A percentile compares a stretch with the other conserved stretches of the same genome.
Evolutionary conservation across 64 coral and sea anemone genomes (phyloP).

Genomic region (Platygyra sinensis): DNA sequence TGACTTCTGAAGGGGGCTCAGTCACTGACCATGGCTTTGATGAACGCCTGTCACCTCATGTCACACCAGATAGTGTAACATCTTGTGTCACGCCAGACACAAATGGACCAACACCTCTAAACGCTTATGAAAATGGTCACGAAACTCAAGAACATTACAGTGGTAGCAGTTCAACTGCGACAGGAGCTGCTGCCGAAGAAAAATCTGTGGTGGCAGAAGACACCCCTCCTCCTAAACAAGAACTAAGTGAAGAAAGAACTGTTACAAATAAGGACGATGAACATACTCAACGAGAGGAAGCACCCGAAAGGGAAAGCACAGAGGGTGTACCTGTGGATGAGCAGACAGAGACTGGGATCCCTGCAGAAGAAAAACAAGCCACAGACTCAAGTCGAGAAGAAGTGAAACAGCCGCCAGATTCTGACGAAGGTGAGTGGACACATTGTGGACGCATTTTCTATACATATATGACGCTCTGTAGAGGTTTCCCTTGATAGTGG

Average conservation of each 20-base stretch:
- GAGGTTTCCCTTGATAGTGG: neutral
- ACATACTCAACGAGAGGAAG: neutral
- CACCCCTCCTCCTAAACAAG: neutral
- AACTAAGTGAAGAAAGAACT: slow-evolving; percentile 1
- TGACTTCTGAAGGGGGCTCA: slow-evolving; percentile 38
- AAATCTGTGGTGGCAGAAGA: neutral
- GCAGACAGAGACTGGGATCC: neutral
- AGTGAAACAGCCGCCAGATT: neutral
- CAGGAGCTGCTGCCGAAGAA: neutral
- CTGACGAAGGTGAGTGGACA: neutral
- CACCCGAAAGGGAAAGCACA: neutral
- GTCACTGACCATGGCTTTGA: slow-evolving; percentile 8
- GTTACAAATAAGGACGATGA: neutral
- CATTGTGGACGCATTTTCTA: neutral
- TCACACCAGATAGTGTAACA: slow-evolving; percentile 3
- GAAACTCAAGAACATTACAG: neutral
- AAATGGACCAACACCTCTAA: slow-evolving; percentile 18
- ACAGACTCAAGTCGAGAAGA: neutral
- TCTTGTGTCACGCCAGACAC: slow-evolving; percentile 5
- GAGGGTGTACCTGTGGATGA: neutral
- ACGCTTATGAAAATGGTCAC: slow-evolving; percentile 20
- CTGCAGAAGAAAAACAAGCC: slow-evolving; percentile 2
- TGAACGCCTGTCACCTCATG: slow-evolving; percentile 20
- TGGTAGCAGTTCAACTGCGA: neutral
- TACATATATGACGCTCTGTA: no score